Evolutionary conservation across 2,888 invertebrate species (phyloP), one percentile per base, ranked within the genome.

Genomic region (Vanessa cardui): DNA sequence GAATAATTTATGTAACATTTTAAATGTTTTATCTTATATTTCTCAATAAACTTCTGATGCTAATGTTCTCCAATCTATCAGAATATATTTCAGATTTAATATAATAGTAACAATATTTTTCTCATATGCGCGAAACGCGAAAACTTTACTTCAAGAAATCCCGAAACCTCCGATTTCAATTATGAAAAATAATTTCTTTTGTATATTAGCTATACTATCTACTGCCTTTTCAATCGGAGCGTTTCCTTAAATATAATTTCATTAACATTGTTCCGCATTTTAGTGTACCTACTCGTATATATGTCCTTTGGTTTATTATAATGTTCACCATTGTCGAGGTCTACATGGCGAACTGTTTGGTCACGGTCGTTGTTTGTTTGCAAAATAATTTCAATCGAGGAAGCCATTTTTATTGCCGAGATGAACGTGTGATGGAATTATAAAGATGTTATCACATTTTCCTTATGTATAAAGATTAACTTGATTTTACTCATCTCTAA

Each of bases 371-470:
- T 72, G 72, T 76, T 78, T 76, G 77, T 78, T 76, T 80, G 75
- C 77, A 76, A 78, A 78, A 72, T 71, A 68, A 80, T 81, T 79
- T 85, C 76, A 76, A 81, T 82, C 80, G 74, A 83, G 85, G 85
- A 85, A 83, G 79, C 79, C 74, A 54, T 74, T 74, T 76, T 77
- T 77, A 77, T 81, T 76, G 77, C 76, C 77, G 68, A 70, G 52
- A 62, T 54, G n/a, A 39, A 56, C 54, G 26, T 58, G 18, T 39
- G n/a, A 60, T 54, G 56, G 18, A 39, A 8, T 46, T 26, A 39
- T 1, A 54, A 46, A 52, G 58, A 63, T 61, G 18, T 44, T 56
- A 47, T 49, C 46, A 56, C 20, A 33, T 54, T 47, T 62, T 54
- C 26, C 52, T 62, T 9, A 7, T 45, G n/a, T n/a, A 20, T 45